Evolutionary conservation across 2,797 vertebrate species (phyloP), one percentile per base, ranked within the genome.

Genomic region (Poeciliopsis infans): DNA sequence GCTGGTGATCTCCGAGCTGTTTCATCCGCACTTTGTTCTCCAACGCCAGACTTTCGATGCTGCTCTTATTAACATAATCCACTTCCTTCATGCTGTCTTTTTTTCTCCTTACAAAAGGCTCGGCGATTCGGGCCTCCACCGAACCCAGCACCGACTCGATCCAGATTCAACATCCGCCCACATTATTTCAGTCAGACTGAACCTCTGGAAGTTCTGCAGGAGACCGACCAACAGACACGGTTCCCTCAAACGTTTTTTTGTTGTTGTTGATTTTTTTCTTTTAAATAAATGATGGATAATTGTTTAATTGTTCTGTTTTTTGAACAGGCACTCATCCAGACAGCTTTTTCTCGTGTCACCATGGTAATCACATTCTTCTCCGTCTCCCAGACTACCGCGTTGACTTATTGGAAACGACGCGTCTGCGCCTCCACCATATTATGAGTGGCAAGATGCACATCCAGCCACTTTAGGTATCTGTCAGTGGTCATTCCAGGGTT

Each of bases 81-180:
- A 70, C 64, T 61, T 82, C 71, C 72, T 82, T 70, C 80, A 82
- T 82, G 72, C 31, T 78, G 75, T 51, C 46, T 8, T 41, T 45
- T 41, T 68, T 64, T 53, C 45, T 45, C 16, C 71, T 49, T 28
- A 43, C 77, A 76, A 70, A 70, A 70, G 41, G 72, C 72, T 61
- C 39, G 23, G 43, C 25, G 4, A 79, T 36, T 43, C 59, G 39
- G 53, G 72, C 72, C 72, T 70, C 25, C 68, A 15, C 25, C 23
- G 20, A 31, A 7, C 41, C 16, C 25, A 70, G 41, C 68, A 15
- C 68, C 41, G 41, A n/a, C 41, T 28, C 2, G 25, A 15, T 45
- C 68, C 11, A 70, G 53, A 69, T n/a, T 6, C 23, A 70, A n/a
- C 39, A 45, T n/a, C 41, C 41, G 68, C 53, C 2, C n/a, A 51